phyloP scores from a whole-genome alignment of 2,113 vertebrate genomes.

The Bufo gargarizans region DNA sequence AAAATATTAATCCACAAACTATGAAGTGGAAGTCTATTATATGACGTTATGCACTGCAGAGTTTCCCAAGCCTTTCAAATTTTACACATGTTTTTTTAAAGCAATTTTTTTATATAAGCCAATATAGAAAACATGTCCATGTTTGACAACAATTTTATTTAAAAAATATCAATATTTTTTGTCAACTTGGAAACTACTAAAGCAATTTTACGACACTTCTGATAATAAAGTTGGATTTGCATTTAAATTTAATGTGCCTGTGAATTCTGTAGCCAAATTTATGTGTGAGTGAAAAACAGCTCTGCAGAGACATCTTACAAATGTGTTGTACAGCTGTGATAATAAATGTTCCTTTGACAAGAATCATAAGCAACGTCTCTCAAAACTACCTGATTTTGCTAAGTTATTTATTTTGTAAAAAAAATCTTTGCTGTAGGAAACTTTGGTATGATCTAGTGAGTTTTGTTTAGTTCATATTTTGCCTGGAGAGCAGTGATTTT shows the following conservation, averaged over 20 bases:
- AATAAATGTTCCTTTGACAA: slow-evolving; percentile 48
- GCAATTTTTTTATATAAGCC: slow-evolving; percentile 2
- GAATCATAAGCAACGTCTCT: slow-evolving; percentile 45
- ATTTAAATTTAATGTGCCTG: slow-evolving; percentile 57
- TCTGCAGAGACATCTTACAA: slow-evolving; percentile 53
- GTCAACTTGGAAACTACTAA: slow-evolving; percentile 50
- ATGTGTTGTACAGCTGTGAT: slow-evolving; percentile 46
- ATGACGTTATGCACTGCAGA: background rate
- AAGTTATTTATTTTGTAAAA: slow-evolving; percentile 40
- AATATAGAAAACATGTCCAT: background rate
- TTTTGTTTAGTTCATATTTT: background rate
- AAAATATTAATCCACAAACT: background rate
- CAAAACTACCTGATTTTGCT: slow-evolving; percentile 20
- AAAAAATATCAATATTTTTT: slow-evolving; percentile 10
- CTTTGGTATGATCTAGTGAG: background rate
- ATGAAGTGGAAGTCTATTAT: background rate
- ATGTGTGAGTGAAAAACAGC: slow-evolving; percentile 41
- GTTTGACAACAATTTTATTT: background rate
- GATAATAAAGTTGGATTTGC: slow-evolving; percentile 57
- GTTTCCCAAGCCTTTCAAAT: background rate
- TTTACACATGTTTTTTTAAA: background rate
- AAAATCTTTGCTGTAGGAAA: background rate
- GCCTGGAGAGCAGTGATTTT: background rate
- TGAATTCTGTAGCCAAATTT: slow-evolving; percentile 55
- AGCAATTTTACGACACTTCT: slow-evolving; percentile 48